Base-by-base conservation (phyloP, 1,140 invertebrate genomes). In the Caenorhabditis briggsae region DNA sequence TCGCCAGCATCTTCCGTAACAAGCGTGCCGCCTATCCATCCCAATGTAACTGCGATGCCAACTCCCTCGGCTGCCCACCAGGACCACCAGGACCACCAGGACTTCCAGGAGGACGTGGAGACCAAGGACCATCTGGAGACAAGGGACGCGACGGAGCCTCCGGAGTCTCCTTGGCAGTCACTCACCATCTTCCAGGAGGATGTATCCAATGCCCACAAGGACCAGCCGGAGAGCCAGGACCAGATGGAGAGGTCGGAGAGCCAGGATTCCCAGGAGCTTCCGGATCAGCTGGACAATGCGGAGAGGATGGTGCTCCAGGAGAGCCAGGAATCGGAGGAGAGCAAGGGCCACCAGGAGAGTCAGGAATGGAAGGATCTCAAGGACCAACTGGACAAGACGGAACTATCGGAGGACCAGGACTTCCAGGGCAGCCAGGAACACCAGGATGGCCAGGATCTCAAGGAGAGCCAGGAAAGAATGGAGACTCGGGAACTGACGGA, bases 71-170 rank as follows among this genome's bases (percentile, higher is more conserved):
- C 41, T 84, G 83, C 83, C 55, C 55, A 59, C 33, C 83, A 48
- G 83, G 83, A 84, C 83, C 83, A 61, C 83, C 83, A 59, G 83
- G 83, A 84, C 83, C 83, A 48, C 83, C 83, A 53, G 83, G 83
- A 84, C 59, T 64, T 64, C 83, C 83, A 25, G 83, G 83, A 84
- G 83, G 33, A 8, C 83, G 83, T 65, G 83, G 83, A 84, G 83
- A 84, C 2, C 56, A 84, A 33, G 83, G 83, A 46, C 56, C 83
- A 16, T 23, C 58, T 65, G 83, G 83, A 84, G 83, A 61, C 33
- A 59, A 84, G 41, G 83, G 83, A 84, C 58, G 83, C 25, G 56
- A 59, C 43, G 83, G 83, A 64, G 83, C 83, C 5, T 84, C 83
- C 16, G 83, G 83, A 84, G 59, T 65, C 43, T 64, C 83, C 8